Evolutionary conservation across 1,140 invertebrate species (phyloP).

Genomic region (Ladona fulva): DNA sequence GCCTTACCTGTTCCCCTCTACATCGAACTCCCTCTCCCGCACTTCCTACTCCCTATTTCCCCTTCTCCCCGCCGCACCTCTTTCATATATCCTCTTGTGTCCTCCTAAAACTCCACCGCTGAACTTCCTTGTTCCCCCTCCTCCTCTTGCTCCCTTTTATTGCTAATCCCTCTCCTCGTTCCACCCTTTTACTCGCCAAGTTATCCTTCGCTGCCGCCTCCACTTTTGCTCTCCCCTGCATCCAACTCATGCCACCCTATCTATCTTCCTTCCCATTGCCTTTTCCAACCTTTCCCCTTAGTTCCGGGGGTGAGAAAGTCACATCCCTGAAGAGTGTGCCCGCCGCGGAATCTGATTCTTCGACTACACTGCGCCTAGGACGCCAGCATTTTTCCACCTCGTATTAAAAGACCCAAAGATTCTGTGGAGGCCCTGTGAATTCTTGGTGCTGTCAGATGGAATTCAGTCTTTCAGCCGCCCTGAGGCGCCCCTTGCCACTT

Average conservation of each 20-base stretch:
- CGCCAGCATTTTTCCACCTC: no score
- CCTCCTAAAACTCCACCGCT: neutral
- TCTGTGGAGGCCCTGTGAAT: no score
- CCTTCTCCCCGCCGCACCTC: neutral
- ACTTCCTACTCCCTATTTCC: neutral
- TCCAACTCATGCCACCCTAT: neutral
- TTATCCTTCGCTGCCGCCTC: neutral
- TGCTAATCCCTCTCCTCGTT: neutral
- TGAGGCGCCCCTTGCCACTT: no score
- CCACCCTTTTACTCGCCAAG: neutral
- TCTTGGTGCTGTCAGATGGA: no score
- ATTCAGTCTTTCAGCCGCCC: no score
- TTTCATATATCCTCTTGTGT: neutral
- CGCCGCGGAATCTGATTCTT: no score
- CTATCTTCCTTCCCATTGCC: neutral
- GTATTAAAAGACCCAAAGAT: no score
- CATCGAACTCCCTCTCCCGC: no score
- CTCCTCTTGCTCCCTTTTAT: neutral
- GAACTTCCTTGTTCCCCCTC: neutral
- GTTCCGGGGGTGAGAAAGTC: neutral
- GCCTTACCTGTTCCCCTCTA: no score
- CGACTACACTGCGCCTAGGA: no score
- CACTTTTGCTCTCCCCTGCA: neutral
- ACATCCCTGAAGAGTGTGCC: no score
- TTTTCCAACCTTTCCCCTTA: neutral